Evolutionary conservation across 2,888 invertebrate genomes (phyloP).

Genomic region (Ophion costatus): DNA sequence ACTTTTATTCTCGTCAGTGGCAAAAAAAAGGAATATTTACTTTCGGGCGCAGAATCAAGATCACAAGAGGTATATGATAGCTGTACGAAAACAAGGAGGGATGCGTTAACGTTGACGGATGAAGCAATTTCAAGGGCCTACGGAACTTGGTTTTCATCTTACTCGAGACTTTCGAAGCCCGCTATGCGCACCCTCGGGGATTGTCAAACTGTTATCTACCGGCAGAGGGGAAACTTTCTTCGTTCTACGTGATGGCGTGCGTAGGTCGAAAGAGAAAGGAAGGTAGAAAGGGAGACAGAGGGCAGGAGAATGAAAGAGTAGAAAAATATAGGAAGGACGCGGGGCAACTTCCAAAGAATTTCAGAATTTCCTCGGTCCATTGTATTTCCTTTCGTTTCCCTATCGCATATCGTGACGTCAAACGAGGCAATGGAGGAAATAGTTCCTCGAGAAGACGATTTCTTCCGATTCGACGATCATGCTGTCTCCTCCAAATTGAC

Average conservation of each 20-base stretch:
- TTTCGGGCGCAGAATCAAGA: not conserved
- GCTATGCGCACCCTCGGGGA: constrained; percentile 17
- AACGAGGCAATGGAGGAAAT: constrained; percentile 31
- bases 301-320: not conserved
- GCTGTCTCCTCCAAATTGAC: not conserved
- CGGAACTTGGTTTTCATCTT: constrained; percentile 5
- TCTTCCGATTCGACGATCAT: constrained; percentile 1
- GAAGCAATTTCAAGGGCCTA: constrained; percentile 6
- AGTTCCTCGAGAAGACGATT: not conserved
- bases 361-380: constrained; percentile 14
- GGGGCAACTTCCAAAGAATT: constrained; percentile 27
- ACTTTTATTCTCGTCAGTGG: too few relatives aligned
- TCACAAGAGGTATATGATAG: not conserved
- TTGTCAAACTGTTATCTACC: constrained; percentile 14
- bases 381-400: constrained; percentile 14
- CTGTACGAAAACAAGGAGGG: not conserved
- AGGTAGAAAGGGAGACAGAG: not conserved
- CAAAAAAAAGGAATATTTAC: constrained; percentile 6
- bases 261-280: not conserved
- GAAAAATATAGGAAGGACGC: constrained; percentile 14
- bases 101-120: constrained; percentile 14
- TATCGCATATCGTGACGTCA: constrained; percentile 33
- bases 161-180: constrained; percentile 22
- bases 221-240: constrained; percentile 13
- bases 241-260: constrained; percentile 8